These are phyloP conservation scores for Rhabdomys dilectus DNA, from an alignment of 2,113 vertebrate genomes.

Conservation along the genomic window DNA sequence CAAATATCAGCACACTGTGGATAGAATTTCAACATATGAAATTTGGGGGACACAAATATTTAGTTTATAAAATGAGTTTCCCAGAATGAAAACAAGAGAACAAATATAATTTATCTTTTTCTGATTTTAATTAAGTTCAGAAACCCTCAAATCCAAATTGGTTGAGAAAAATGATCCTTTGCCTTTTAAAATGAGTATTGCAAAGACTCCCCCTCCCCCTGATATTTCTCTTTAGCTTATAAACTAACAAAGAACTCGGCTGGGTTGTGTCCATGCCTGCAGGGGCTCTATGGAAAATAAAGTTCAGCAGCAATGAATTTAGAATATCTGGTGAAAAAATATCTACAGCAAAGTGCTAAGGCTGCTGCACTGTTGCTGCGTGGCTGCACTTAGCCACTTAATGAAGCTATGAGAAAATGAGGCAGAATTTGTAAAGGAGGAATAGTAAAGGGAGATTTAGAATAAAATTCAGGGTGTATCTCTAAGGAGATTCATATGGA, in stretches of 20 bases:
- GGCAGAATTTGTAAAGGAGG: background rate
- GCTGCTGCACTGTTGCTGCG: background rate
- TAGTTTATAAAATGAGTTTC: background rate
- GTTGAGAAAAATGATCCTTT: background rate
- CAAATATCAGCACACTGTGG: background rate
- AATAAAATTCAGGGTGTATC: background rate
- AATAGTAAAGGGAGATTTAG: background rate
- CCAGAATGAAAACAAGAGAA: background rate
- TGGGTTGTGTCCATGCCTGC: background rate
- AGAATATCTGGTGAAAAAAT: background rate
- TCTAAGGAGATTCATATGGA: background rate
- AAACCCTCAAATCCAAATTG: background rate
- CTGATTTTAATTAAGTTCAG: slow-evolving; percentile 33
- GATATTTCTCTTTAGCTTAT: background rate
- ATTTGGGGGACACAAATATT: background rate
- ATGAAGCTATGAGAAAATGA: background rate
- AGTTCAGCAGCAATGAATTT: background rate
- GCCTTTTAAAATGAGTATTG: background rate
- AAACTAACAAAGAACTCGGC: background rate
- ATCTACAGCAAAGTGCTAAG: background rate
- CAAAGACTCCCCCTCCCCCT: background rate
- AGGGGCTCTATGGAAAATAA: background rate
- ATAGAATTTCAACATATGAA: background rate
- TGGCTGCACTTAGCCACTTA: background rate
- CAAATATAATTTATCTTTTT: background rate